phyloP scores from a whole-genome alignment of 2,888 invertebrate species.

The Ectropis crepuscularia region DNA sequence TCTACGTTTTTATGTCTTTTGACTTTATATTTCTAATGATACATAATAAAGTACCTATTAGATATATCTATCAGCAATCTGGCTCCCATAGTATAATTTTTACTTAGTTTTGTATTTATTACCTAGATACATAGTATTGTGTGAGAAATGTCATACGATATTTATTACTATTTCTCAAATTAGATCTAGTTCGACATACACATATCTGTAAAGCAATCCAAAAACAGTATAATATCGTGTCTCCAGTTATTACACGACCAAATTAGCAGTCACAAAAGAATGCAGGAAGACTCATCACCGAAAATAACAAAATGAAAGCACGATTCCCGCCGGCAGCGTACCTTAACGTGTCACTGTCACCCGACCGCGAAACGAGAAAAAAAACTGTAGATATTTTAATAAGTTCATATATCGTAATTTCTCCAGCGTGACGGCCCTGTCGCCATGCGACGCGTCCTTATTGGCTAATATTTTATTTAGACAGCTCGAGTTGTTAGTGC shows the following conservation, averaged over 20 bases:
- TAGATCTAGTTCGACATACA: not conserved
- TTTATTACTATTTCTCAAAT: too few relatives aligned
- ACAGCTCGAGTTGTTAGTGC: slow-evolving; percentile 65
- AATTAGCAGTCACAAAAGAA: slow-evolving; percentile 42
- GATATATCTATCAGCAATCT: too few relatives aligned
- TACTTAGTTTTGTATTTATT: too few relatives aligned
- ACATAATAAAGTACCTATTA: too few relatives aligned
- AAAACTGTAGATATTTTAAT: slow-evolving; percentile 75
- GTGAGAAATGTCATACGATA: too few relatives aligned
- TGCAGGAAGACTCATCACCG: slow-evolving; percentile 53
- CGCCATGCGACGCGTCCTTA: slow-evolving; percentile 70
- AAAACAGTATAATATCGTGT: slow-evolving; percentile 24
- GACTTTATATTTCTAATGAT: too few relatives aligned
- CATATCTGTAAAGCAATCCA: slow-evolving; percentile 12
- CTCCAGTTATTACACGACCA: slow-evolving; percentile 30
- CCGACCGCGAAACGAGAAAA: slow-evolving; percentile 76
- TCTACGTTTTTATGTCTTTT: too few relatives aligned
- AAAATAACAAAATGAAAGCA: slow-evolving; percentile 47
- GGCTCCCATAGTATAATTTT: too few relatives aligned
- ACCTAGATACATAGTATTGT: too few relatives aligned
- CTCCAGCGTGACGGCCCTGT: slow-evolving; percentile 77
- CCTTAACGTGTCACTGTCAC: slow-evolving; percentile 62
- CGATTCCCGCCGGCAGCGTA: slow-evolving; percentile 54
- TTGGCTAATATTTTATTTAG: slow-evolving; percentile 83
- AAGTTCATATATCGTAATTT: slow-evolving; percentile 79